Percentiles rank a stretch among this genome's conserved stretches.
Evolutionary conservation across 2,113 vertebrate genomes (phyloP).

Genomic region (Ictalurus punctatus): DNA sequence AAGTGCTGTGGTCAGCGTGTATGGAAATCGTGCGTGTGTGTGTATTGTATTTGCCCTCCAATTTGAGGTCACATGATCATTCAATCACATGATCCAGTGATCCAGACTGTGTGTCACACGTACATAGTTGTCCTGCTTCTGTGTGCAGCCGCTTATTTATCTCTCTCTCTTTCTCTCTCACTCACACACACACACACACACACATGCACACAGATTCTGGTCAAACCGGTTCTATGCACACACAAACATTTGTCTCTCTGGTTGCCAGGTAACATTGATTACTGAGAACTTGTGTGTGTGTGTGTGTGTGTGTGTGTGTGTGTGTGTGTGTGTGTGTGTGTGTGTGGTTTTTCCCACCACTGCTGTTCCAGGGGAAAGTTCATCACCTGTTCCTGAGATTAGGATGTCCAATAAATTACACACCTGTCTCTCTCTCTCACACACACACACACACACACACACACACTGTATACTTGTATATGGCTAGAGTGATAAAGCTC

Average conservation of each 20-base stretch:
- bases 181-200: slow-evolving; percentile 7
- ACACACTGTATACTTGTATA: background rate
- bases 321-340: background rate
- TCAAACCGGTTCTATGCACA: background rate
- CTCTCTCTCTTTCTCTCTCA: background rate
- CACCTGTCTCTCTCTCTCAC: background rate
- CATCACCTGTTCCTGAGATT: slow-evolving; percentile 19
- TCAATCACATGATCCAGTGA: slow-evolving; percentile 7
- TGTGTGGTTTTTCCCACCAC: background rate
- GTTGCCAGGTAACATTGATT: slow-evolving; percentile 60
- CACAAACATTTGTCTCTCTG: slow-evolving; percentile 42
- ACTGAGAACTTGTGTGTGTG: slow-evolving; percentile 46
- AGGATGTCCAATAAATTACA: background rate
- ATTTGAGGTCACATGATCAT: background rate
- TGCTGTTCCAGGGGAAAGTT: slow-evolving; percentile 1
- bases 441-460: background rate
- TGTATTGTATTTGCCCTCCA: background rate
- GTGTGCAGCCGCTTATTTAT: background rate
- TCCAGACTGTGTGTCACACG: background rate
- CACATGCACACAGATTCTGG: slow-evolving; percentile 17
- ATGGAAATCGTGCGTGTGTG: background rate
- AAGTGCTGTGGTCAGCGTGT: slow-evolving; percentile 7
- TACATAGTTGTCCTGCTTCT: background rate
- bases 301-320: background rate
- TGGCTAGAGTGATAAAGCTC: too few species aligned